phyloP scores from a whole-genome alignment of 2,113 vertebrate species.

The Propithecus coquereli region DNA sequence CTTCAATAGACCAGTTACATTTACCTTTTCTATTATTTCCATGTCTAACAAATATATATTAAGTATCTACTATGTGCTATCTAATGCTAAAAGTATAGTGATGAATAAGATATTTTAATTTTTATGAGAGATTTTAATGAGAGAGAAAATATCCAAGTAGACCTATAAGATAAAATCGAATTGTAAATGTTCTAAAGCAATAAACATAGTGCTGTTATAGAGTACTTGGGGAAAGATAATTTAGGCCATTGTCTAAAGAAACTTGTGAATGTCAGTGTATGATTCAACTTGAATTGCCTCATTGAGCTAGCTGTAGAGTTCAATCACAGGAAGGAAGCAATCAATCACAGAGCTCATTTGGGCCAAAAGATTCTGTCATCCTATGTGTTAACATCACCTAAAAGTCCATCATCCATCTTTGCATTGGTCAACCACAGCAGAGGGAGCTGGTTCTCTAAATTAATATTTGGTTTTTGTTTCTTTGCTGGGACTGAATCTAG shows the following conservation, averaged over 20 bases:
- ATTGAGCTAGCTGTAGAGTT: not conserved
- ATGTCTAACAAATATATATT: not conserved
- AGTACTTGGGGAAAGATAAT: not conserved
- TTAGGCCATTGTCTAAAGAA: not conserved
- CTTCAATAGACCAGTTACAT: not conserved
- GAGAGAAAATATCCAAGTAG: not conserved
- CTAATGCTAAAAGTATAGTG: not conserved
- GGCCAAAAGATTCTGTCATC: constrained; percentile 24
- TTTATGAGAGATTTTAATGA: constrained; percentile 6
- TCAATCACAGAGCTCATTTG: not conserved
- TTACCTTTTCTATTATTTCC: not conserved
- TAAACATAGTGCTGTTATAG: not conserved
- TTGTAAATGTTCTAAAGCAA: not conserved
- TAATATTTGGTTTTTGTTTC: not conserved
- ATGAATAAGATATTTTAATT: not conserved
- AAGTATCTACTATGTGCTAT: not conserved
- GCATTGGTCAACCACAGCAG: not conserved
- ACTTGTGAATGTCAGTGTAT: not conserved
- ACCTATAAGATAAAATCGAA: not conserved
- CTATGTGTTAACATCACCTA: not conserved
- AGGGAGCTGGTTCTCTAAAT: not conserved
- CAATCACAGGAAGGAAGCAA: not conserved
- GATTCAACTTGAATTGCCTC: constrained; percentile 11
- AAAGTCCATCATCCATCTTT: not conserved
- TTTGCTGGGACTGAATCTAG: not conserved